phyloP scores from a whole-genome alignment of 2,888 invertebrate species.

The Cheilosia vulpina region DNA sequence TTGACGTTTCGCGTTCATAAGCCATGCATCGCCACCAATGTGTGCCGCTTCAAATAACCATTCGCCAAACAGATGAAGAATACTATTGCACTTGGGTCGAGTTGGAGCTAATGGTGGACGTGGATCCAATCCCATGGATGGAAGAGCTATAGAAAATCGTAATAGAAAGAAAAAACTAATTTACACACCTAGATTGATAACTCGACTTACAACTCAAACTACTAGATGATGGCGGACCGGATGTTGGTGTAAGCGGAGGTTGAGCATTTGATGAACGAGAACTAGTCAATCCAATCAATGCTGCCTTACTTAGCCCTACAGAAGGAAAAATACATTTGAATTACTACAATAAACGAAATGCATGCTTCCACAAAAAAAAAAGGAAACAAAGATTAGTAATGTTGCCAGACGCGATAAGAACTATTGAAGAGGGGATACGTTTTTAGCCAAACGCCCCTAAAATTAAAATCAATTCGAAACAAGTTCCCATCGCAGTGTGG shows the following conservation, averaged over 20 bases:
- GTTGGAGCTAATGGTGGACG: constrained; percentile 89
- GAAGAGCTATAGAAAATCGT: constrained; percentile 84
- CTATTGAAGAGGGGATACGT: constrained; percentile 1
- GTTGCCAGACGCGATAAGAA: constrained; percentile 33
- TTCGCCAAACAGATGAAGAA: constrained; percentile 97
- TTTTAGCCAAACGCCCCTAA: constrained; percentile 15
- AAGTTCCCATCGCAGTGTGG: constrained; percentile 10
- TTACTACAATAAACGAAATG: constrained; percentile 19
- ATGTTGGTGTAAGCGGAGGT: constrained; percentile 88
- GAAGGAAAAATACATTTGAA: constrained; percentile 42
- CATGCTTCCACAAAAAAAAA: constrained; percentile 30
- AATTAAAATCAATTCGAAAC: neutral
- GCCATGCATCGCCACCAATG: constrained; percentile 90
- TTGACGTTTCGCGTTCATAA: constrained; percentile 85
- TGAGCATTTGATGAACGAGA: constrained; percentile 88
- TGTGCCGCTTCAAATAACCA: constrained; percentile 98
- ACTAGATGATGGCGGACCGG: constrained; percentile 88
- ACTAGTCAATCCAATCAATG: constrained; percentile 91
- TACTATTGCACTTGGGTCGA: constrained; percentile 96
- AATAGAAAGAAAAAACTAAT: constrained; percentile 30
- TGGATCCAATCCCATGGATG: constrained; percentile 86
- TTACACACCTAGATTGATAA: constrained; percentile 24
- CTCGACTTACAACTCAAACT: constrained; percentile 86
- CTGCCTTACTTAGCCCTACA: constrained; percentile 91
- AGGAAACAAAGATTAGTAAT: constrained; percentile 7